Evolutionary conservation across 2,888 invertebrate genomes (phyloP).

Genomic region (Drosophila diplacantha): DNA sequence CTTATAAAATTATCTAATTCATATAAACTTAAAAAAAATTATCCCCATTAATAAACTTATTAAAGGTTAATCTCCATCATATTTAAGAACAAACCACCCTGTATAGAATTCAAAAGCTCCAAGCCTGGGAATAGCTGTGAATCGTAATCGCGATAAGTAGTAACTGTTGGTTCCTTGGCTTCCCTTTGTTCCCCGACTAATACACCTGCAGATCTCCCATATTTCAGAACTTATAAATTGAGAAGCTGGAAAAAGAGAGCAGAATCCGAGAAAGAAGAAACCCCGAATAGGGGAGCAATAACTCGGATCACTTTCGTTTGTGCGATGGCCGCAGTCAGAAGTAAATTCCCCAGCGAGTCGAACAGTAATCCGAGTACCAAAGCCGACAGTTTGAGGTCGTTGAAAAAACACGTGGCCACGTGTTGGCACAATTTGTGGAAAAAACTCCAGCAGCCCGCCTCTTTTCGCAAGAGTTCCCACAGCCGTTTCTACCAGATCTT

Average conservation of each 20-base stretch:
- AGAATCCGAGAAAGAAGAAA: not conserved
- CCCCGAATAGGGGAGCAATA: not conserved
- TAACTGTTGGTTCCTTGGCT: not conserved
- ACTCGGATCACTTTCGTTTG: conserved; percentile 49
- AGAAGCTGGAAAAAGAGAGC: not conserved
- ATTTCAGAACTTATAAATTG: not conserved
- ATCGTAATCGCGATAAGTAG: not conserved
- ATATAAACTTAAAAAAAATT: not conserved
- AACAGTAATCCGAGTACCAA: conserved; percentile 49
- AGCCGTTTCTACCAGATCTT: conserved; percentile 40
- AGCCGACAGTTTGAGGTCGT: conserved; percentile 50
- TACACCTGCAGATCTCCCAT: conserved; percentile 5
- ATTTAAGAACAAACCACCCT: not conserved
- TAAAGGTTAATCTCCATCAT: too few species aligned
- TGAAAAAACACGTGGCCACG: conserved; percentile 69
- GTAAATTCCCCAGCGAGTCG: conserved; percentile 71
- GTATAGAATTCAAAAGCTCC: not conserved
- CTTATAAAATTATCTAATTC: not conserved
- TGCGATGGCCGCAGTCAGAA: conserved; percentile 71
- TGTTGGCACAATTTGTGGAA: conserved; percentile 66
- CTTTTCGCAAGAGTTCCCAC: conserved; percentile 13
- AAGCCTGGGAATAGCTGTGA: too few species aligned
- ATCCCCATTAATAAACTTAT: not conserved
- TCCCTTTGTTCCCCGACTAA: not conserved
- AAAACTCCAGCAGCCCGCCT: conserved; percentile 33